Percentiles rank a stretch among this genome's conserved stretches.
Evolutionary conservation across 1,140 invertebrate genomes (phyloP).

Genomic region (Bicyclus anynana): DNA sequence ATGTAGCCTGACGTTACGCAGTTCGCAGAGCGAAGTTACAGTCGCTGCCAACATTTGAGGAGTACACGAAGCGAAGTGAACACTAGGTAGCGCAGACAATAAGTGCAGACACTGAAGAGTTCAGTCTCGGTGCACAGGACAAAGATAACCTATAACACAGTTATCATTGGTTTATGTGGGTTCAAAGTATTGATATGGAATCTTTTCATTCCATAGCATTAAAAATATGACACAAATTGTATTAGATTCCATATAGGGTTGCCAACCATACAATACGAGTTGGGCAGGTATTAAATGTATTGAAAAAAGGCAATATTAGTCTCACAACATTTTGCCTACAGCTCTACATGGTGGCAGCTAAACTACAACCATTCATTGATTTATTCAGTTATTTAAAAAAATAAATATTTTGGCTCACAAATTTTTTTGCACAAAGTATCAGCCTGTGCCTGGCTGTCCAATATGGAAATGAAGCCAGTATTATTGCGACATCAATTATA

Average conservation of each 20-base stretch:
- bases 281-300: not conserved
- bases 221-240: not conserved
- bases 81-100: slow-evolving; percentile 75
- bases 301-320: not conserved
- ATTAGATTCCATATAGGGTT: slow-evolving; percentile 45
- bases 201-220: slow-evolving; percentile 30
- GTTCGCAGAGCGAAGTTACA: slow-evolving; percentile 65
- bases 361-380: no score
- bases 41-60: slow-evolving; percentile 63
- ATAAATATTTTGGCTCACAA: no score
- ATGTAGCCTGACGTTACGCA: slow-evolving; percentile 67
- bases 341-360: no score
- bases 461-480: no score
- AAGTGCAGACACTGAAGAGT: slow-evolving; percentile 75
- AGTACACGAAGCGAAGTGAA: slow-evolving; percentile 70
- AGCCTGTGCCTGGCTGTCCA: no score
- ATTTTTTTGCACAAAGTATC: no score
- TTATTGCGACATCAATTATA: no score
- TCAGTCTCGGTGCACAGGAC: slow-evolving; percentile 74
- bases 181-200: slow-evolving; percentile 57
- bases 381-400: no score
- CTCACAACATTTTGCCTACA: no score
- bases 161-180: slow-evolving; percentile 75
- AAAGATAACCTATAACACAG: slow-evolving; percentile 78
- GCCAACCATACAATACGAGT: not conserved